phyloP scores from a whole-genome alignment of 2,113 vertebrate species.

The Colius striatus region DNA sequence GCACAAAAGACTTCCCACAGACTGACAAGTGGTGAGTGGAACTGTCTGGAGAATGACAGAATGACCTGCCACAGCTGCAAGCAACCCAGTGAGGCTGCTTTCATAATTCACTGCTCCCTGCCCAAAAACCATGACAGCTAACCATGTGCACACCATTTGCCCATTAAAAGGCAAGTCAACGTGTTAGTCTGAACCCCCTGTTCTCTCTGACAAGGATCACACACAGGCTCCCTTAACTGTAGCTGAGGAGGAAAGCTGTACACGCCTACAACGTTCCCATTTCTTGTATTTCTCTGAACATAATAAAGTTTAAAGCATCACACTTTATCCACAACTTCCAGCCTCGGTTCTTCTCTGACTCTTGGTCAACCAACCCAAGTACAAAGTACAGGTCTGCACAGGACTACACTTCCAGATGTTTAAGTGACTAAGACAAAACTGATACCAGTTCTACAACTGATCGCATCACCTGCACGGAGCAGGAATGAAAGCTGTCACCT shows the following conservation, averaged over 20 bases:
- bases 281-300: neutral
- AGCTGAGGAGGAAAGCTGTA: neutral
- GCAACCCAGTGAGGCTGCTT: neutral
- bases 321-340: neutral
- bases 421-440: neutral
- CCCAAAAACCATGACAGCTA: rapidly evolving
- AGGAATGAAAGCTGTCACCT: neutral
- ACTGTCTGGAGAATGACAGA: neutral
- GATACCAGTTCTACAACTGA: neutral
- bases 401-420: neutral
- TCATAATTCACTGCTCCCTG: neutral
- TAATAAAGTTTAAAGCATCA: neutral
- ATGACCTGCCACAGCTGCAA: neutral
- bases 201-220: neutral
- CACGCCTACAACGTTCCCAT: neutral
- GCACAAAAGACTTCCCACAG: neutral
- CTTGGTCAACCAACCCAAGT: neutral
- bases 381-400: neutral
- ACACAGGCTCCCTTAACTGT: rapidly evolving
- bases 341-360: neutral
- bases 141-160: rapidly evolving
- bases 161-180: neutral
- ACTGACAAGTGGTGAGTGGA: neutral
- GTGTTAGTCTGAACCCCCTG: neutral
- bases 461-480: too few relatives aligned